phyloP scores from a whole-genome alignment of 2,797 vertebrate genomes.

The Pygocentrus nattereri region DNA sequence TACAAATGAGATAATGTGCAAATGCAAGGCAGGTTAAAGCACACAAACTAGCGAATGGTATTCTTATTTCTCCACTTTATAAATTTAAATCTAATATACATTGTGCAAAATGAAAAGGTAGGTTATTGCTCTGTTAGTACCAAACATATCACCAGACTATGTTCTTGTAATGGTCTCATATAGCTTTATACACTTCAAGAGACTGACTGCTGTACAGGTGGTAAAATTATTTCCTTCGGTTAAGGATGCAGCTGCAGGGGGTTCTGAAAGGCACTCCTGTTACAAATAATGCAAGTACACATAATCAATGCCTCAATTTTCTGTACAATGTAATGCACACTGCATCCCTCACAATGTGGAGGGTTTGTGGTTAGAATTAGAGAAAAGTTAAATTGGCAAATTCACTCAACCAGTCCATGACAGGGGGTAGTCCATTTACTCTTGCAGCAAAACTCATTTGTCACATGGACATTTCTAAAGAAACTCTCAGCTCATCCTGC shows the following conservation, averaged over 20 bases:
- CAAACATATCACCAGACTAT: conserved; percentile 59
- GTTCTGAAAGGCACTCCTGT: conserved; percentile 64
- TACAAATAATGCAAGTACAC: conserved; percentile 61
- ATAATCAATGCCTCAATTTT: conserved; percentile 54
- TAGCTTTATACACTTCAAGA: conserved; percentile 44
- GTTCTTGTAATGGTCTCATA: conserved; percentile 57
- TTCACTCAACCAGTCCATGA: conserved; percentile 35
- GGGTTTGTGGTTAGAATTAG: conserved; percentile 52
- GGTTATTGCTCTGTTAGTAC: conserved; percentile 75
- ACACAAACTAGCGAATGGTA: conserved; percentile 35
- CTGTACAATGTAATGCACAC: conserved; percentile 53
- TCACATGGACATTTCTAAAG: neutral
- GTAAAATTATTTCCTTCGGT: conserved; percentile 38
- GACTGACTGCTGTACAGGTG: conserved; percentile 31
- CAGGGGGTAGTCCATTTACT: conserved; percentile 7
- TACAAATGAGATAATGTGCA: conserved; percentile 47
- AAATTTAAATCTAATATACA: conserved; percentile 62
- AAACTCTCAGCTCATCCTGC: neutral
- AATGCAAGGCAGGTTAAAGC: conserved; percentile 14
- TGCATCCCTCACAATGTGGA: conserved; percentile 44
- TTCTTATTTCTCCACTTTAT: conserved; percentile 54
- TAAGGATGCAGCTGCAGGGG: conserved; percentile 55
- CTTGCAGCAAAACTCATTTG: conserved; percentile 25
- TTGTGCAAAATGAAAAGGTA: conserved; percentile 73
- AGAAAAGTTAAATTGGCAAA: conserved; percentile 43